These are phyloP conservation scores for Eidolon helvum DNA, from an alignment of 2,113 vertebrate genomes.

Conservation along the genomic window DNA sequence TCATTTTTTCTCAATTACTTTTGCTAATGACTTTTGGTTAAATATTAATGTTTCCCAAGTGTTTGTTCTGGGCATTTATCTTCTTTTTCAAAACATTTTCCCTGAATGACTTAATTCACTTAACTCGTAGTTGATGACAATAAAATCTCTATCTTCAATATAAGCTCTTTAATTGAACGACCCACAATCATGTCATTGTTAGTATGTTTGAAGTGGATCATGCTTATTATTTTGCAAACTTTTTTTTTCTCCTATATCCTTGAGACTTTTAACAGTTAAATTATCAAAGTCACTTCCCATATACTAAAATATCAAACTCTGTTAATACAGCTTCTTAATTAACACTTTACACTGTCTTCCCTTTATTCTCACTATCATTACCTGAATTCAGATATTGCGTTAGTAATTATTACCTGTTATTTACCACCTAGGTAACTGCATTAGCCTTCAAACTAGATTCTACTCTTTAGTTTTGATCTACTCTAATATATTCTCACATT, in stretches of 20 bases:
- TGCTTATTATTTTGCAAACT: background rate
- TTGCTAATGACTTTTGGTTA: background rate
- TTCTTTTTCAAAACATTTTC: background rate
- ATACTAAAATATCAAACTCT: background rate
- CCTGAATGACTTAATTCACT: background rate
- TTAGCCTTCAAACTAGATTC: background rate
- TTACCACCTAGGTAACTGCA: background rate
- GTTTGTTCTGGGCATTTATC: background rate
- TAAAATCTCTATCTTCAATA: background rate
- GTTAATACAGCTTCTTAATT: background rate
- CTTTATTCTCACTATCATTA: background rate
- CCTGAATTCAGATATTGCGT: background rate
- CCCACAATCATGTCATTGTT: background rate
- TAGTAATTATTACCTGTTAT: background rate
- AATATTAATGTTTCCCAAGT: background rate
- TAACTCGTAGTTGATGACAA: background rate
- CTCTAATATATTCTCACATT: background rate
- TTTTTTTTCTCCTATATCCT: background rate
- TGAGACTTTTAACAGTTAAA: background rate
- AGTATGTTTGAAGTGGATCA: background rate
- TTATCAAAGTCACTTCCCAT: background rate
- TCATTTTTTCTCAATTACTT: background rate
- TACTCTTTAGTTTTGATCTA: background rate
- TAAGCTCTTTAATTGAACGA: background rate
- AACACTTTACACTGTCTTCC: background rate